Base-by-base conservation (phyloP, 1,140 invertebrate species). In the Bombus superbus region DNA sequence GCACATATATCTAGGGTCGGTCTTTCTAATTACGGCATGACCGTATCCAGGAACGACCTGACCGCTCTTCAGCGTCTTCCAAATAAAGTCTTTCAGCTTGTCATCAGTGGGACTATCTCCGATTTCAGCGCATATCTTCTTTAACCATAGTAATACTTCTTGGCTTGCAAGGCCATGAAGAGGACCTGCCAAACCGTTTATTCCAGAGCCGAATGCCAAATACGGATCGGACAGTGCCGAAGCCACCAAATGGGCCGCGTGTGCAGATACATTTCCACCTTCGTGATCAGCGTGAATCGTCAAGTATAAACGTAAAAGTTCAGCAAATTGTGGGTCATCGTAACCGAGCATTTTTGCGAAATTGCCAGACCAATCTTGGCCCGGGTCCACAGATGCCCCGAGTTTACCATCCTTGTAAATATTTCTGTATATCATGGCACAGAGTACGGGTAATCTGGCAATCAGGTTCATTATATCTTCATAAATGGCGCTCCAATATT, bases 241-340 rank as follows among this genome's bases (percentile, higher is more conserved):
- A 22, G 98, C 99, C 22, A 99, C 98, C 93, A 99, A 96, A 95
- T 99, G 99, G n/a, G 97, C 97, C 0, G 99, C 98, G 95, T 99
- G 99, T 10, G 99, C 99, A n/a, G 97, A 98, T 2, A 99, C 99
- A 94, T 99, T 99, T 88, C 99, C 99, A 88, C 99, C 98, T 95
- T 99, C 98, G 95, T 99, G 98, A 94, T 99, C 98, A 95, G 97
- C 98, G 96, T 99, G 99, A 91, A 99, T 99, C 76, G 99, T 99
- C 85, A 99, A 96, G 93, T 99, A 99, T 28, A 99, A 96, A 85
- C 99, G 96, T 97, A 99, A 97, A 44, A 99, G 96, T 94, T 99
- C 99, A 57, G 97, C 97, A 95, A 99, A 99, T 90, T 97, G 94
- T 18, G 96, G 95, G 92, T 98, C 97, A 77, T 98, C 97, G 95